Evolutionary conservation across 2,888 invertebrate species (phyloP).

Genomic region (Folsomia manolachei): DNA sequence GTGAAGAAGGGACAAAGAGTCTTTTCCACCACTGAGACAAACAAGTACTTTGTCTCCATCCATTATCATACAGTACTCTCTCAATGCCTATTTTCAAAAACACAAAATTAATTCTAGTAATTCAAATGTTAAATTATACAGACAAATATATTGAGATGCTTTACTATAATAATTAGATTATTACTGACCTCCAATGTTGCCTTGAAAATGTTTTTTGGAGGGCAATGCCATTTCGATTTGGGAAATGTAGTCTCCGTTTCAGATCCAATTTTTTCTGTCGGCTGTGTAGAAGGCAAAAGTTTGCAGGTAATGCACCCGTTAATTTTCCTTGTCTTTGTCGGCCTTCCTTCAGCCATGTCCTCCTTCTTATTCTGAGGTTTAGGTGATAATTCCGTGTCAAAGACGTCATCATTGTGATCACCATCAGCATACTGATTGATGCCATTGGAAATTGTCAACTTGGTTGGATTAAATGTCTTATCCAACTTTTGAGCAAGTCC

Average conservation of each 20-base stretch:
- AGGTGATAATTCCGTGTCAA: not conserved
- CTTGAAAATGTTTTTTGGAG: constrained; percentile 78
- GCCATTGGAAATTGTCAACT: too few species aligned
- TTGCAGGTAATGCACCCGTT: not conserved
- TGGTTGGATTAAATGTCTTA: too few species aligned
- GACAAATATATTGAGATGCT: not conserved
- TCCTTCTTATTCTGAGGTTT: too few species aligned
- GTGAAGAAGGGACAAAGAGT: constrained; percentile 80
- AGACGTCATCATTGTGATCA: not conserved
- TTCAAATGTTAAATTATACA: constrained; percentile 6
- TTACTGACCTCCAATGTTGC: constrained; percentile 67
- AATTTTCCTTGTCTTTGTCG: too few species aligned
- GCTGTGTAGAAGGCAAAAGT: not conserved
- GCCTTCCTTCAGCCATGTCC: not conserved
- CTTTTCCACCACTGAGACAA: constrained; percentile 79
- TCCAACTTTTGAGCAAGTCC: too few species aligned
- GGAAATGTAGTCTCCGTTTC: not conserved
- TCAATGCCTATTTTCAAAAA: constrained; percentile 63
- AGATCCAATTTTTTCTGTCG: not conserved
- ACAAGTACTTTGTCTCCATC: constrained; percentile 71
- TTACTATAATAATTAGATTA: constrained; percentile 5
- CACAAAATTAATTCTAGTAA: constrained; percentile 11
- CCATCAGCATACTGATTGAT: too few species aligned
- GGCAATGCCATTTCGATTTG: constrained; percentile 64
- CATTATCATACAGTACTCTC: constrained; percentile 78